Evolutionary conservation across 2,888 invertebrate genomes (phyloP).

Genomic region (Drosophila mulleri): DNA sequence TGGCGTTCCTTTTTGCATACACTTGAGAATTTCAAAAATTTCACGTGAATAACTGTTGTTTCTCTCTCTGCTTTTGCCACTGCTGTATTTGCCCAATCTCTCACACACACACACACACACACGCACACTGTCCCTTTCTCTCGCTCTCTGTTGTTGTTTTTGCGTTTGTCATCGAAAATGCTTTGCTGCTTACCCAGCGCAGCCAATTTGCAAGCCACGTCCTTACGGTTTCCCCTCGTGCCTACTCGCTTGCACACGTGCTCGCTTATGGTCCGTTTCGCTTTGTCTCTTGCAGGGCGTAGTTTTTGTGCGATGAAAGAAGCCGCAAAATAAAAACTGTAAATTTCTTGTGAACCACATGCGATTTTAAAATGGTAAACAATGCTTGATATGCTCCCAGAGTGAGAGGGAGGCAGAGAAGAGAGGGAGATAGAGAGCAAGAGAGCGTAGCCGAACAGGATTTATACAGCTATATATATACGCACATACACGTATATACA

Average conservation of each 20-base stretch:
- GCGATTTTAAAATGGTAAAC: slow-evolving; percentile 62
- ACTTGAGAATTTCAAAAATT: slow-evolving; percentile 58
- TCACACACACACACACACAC: background rate
- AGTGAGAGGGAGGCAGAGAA: background rate
- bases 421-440: background rate
- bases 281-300: background rate
- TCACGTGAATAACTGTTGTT: slow-evolving; percentile 51
- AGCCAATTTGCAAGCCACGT: slow-evolving; percentile 56
- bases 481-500: background rate
- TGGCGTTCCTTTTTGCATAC: slow-evolving; percentile 38
- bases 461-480: background rate
- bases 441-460: background rate
- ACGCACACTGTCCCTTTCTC: background rate
- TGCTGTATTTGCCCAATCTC: slow-evolving; percentile 6
- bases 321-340: slow-evolving; percentile 48
- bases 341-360: slow-evolving; percentile 66
- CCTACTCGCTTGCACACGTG: background rate
- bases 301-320: slow-evolving; percentile 34
- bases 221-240: background rate
- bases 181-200: slow-evolving; percentile 50
- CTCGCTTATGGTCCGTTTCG: background rate
- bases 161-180: slow-evolving; percentile 69
- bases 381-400: slow-evolving; percentile 35
- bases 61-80: background rate
- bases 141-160: slow-evolving; percentile 32